Evolutionary conservation across 2,888 invertebrate species (phyloP).

Genomic region (Anticlea derivata): DNA sequence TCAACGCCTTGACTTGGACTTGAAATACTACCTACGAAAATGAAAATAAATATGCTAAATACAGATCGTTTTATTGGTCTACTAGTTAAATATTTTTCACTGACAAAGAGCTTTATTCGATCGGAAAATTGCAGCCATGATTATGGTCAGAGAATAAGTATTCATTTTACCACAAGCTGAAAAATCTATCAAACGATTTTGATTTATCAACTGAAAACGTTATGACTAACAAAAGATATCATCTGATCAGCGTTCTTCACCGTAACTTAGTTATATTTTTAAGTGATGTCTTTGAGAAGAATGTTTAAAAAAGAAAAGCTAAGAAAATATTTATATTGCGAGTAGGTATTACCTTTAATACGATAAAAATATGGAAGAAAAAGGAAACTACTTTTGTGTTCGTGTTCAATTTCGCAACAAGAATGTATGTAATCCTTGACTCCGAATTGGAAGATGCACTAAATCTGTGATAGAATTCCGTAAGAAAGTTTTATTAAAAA

Average conservation of each 20-base stretch:
- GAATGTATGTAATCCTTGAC: neutral
- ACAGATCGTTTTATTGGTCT: neutral
- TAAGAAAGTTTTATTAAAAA: conserved; percentile 54
- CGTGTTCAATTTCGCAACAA: neutral
- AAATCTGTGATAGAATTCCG: conserved; percentile 20
- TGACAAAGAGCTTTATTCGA: conserved; percentile 40
- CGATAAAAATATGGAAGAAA: neutral
- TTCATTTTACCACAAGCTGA: neutral
- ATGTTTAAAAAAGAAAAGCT: too few relatives aligned
- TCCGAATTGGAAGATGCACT: conserved; percentile 6
- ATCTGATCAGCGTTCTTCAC: too few relatives aligned
- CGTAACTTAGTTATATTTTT: too few relatives aligned
- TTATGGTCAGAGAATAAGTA: too few relatives aligned
- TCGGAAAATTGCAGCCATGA: conserved; percentile 45
- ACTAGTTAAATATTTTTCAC: conserved; percentile 37
- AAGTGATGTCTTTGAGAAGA: too few relatives aligned
- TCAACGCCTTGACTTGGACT: too few relatives aligned
- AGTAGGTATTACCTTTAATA: neutral
- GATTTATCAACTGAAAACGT: too few relatives aligned
- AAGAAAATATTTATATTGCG: too few relatives aligned
- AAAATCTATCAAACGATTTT: too few relatives aligned
- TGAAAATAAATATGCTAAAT: neutral
- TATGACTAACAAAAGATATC: too few relatives aligned
- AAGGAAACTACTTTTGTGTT: neutral
- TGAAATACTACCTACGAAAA: neutral